These are phyloP conservation scores for Augochlora pura DNA, from an alignment of 1,140 invertebrate species.

Conservation along the genomic window DNA sequence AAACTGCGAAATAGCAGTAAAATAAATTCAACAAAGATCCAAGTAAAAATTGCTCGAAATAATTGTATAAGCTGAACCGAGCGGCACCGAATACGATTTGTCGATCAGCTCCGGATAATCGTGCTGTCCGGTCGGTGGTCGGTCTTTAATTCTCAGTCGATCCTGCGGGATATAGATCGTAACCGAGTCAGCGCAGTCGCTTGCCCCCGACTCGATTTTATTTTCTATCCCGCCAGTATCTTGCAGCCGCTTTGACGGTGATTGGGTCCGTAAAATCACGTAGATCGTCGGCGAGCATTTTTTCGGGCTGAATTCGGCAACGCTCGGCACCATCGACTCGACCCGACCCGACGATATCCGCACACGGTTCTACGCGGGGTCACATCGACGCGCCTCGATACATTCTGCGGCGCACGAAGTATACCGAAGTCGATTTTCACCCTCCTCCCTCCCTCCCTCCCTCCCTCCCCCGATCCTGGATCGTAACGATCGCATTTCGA, in stretches of 20 bases:
- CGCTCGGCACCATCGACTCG: conserved; percentile 25
- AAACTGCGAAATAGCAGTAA: too few species aligned
- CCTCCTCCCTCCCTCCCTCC: too few species aligned
- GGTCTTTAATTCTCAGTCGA: conserved; percentile 30
- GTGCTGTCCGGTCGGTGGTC: too few species aligned
- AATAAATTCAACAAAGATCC: too few species aligned
- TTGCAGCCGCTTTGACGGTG: conserved; percentile 43
- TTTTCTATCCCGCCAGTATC: conserved; percentile 38
- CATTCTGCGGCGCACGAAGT: conserved; percentile 1
- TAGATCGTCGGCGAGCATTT: conserved; percentile 42
- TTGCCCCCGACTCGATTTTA: conserved; percentile 48
- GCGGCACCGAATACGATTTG: too few species aligned
- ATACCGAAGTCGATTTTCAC: conserved; percentile 40
- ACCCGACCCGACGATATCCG: background rate
- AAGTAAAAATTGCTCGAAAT: too few species aligned
- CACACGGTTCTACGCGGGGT: background rate
- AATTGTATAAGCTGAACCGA: too few species aligned
- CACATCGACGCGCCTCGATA: background rate
- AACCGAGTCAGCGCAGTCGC: conserved; percentile 13
- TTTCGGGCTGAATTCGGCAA: conserved; percentile 20
- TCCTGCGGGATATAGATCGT: conserved; percentile 23
- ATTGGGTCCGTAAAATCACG: conserved; percentile 55
- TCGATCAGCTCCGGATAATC: too few species aligned
- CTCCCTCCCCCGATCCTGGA: conserved; percentile 50
- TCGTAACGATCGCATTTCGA: conserved; percentile 56